Percentiles rank a stretch among this genome's conserved stretches.
Conservation (phyloP, 2,888 invertebrate genomes). For the Andrena dorsata region DNA sequence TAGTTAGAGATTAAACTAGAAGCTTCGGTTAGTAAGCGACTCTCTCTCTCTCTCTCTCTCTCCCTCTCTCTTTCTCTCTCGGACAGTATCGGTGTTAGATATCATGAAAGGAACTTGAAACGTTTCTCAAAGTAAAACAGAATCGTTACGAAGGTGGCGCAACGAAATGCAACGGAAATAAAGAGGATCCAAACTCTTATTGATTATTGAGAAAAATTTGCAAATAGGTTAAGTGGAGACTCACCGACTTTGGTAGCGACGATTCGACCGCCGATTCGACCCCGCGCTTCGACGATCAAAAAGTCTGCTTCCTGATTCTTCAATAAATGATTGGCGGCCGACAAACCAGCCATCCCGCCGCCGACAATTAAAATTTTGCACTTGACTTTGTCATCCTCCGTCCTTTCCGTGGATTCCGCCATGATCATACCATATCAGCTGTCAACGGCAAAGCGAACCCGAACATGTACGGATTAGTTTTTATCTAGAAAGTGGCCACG, state of each 20-base stretch:
- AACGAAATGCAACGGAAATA: background rate
- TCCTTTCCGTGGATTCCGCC: slow-evolving; percentile 83
- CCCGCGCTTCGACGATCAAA: slow-evolving; percentile 92
- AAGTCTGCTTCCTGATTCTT: slow-evolving; percentile 93
- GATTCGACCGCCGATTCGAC: slow-evolving; percentile 93
- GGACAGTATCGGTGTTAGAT: background rate
- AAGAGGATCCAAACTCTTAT: slow-evolving; percentile 1
- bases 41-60: background rate
- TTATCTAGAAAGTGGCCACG: background rate
- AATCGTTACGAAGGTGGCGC: background rate
- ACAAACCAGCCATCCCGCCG: slow-evolving; percentile 94
- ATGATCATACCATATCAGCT: slow-evolving; percentile 76
- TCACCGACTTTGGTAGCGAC: slow-evolving; percentile 90
- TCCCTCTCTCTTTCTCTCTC: too few relatives aligned
- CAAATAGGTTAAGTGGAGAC: slow-evolving; percentile 52
- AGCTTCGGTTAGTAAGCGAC: background rate
- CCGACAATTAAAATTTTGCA: slow-evolving; percentile 93
- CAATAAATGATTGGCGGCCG: slow-evolving; percentile 93
- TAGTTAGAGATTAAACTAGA: background rate
- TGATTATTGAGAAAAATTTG: slow-evolving; percentile 27
- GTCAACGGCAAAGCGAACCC: slow-evolving; percentile 43
- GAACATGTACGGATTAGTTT: slow-evolving; percentile 12
- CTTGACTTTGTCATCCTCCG: slow-evolving; percentile 80
- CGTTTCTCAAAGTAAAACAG: background rate
- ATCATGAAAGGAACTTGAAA: background rate